Base-by-base conservation (phyloP, 2,113 vertebrate genomes). In the Sus scrofa region DNA sequence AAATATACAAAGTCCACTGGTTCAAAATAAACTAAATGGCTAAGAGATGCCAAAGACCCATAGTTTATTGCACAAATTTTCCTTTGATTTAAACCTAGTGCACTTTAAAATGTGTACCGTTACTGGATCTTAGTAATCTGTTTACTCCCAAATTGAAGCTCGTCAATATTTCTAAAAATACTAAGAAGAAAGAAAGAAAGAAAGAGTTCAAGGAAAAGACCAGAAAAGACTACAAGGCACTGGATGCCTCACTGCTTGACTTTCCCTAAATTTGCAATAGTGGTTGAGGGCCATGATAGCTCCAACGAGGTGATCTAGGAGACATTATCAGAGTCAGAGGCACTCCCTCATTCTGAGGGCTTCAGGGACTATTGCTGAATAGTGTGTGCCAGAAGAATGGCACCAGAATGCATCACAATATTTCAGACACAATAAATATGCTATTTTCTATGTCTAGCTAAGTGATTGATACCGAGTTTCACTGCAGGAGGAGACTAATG, bases 41-140 rank as follows among this genome's bases (percentile, higher is more conserved):
- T 37, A 90, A 52, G 54, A 37, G 15, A 32, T 94, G 60, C 7
- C 65, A 77, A 95, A 92, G 52, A 54, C 26, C 19, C 67, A 79
- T 2, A 54, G 60, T 37, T 81, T 82, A 96, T n/a, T 52, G 4
- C 11, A 82, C 39, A 8, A 0, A 30, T 65, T 94, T 94, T n/a
- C 27, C 32, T 90, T 96, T 86, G 34, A 32, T 60, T 86, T 86
- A 91, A 94, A 94, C 32, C 67, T 18, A n/a, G 15, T 91, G 8
- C 2, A 30, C 30, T 37, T 44, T 74, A 67, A 86, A 94, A 67
- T 60, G 3, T 37, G 74, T 52, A 89, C 11, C 27, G 39, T 77
- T 7, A 50, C 18, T 79, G 34, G 30, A 81, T 94, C 19, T 90
- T 26, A 81, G 74, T n/a, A 32, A 74, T 68, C 5, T 52, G 32